These are phyloP conservation scores for Ardeotis arabs DNA, from an alignment of 2,113 vertebrate genomes.

Conservation along the genomic window DNA sequence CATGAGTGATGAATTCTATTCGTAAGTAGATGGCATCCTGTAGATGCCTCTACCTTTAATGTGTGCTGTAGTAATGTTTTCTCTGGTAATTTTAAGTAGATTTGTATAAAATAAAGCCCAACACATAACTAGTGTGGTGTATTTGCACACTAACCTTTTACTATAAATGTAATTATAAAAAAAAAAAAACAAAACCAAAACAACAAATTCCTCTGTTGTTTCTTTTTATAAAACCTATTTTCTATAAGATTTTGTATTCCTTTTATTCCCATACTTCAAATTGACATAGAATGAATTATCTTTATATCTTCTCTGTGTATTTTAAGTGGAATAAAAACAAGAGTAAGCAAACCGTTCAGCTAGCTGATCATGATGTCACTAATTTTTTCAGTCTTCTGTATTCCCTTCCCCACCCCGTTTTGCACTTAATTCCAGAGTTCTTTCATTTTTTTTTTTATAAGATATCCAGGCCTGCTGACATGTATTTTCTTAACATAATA, in stretches of 20 bases:
- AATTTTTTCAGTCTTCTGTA: not conserved
- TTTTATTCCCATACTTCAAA: not conserved
- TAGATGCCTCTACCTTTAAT: not conserved
- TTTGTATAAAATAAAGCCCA: not conserved
- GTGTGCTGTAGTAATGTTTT: not conserved
- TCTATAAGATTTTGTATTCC: not conserved
- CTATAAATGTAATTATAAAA: not conserved
- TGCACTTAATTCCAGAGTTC: not conserved
- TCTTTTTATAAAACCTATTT: not conserved
- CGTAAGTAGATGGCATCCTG: not conserved
- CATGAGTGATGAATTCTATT: not conserved
- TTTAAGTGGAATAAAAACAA: slow-evolving; percentile 5
- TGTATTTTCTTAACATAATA: not conserved
- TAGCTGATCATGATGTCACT: not conserved
- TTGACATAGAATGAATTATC: not conserved
- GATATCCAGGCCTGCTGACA: not conserved
- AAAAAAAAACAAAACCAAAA: not conserved
- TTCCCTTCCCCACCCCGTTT: not conserved
- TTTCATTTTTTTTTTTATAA: not conserved
- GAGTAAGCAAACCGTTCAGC: not conserved
- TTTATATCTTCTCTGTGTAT: not conserved
- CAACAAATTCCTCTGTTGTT: not conserved
- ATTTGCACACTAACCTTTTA: not conserved
- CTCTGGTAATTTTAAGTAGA: not conserved
- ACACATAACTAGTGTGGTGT: not conserved